A percentile compares a stretch with the other conserved stretches of the same genome.
phyloP scores from a whole-genome alignment of 2,113 vertebrate species.

The Rostratula benghalensis region DNA sequence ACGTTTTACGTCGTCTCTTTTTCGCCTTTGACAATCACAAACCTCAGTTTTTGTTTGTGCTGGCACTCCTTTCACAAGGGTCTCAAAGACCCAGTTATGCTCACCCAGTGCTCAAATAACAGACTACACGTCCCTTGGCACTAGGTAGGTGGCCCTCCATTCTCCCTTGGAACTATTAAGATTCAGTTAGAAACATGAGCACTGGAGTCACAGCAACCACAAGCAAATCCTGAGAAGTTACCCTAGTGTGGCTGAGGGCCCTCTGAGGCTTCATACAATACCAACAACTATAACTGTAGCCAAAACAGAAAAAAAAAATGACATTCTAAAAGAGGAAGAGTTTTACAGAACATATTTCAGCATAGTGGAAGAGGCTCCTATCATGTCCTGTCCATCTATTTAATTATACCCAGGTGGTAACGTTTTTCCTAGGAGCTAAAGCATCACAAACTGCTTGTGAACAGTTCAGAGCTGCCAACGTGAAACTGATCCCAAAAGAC shows the following conservation, averaged over 20 bases:
- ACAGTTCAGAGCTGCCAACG: neutral
- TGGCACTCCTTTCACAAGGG: neutral
- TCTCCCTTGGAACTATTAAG: neutral
- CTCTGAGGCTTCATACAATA: neutral
- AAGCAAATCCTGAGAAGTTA: neutral
- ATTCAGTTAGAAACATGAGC: neutral
- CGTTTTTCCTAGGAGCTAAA: neutral
- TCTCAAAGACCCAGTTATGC: neutral
- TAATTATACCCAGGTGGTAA: neutral
- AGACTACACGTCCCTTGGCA: neutral
- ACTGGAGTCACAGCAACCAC: rapidly evolving
- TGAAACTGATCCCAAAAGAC: neutral
- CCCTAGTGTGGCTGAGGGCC: neutral
- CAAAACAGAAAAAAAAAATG: neutral
- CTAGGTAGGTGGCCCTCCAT: neutral
- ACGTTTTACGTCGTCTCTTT: neutral
- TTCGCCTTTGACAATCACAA: neutral
- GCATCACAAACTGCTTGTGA: neutral
- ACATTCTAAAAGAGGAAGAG: neutral
- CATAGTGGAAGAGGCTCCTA: neutral
- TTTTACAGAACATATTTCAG: neutral
- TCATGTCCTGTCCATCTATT: neutral
- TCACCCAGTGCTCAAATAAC: neutral
- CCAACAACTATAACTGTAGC: neutral
- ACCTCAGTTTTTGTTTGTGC: neutral